A percentile compares a stretch with the other conserved stretches of the same genome.
phyloP scores from a whole-genome alignment of 2,797 vertebrate genomes.

The Pangasius larnaudii region DNA sequence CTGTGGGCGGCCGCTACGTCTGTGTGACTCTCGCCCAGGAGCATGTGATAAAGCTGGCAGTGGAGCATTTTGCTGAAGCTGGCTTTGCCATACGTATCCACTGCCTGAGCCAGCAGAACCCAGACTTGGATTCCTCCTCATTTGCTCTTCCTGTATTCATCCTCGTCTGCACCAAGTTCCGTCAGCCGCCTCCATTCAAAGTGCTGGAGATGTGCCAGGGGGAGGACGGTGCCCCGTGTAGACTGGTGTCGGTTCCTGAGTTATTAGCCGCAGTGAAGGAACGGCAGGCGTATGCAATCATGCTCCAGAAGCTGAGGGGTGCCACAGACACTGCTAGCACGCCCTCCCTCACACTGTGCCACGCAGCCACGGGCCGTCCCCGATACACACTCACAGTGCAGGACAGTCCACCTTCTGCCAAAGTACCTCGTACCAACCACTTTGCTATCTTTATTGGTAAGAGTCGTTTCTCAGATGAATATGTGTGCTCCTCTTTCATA shows the following conservation, averaged over 20 bases:
- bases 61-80: constrained; percentile 85
- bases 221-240: constrained; percentile 74
- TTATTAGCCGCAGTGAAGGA: constrained; percentile 85
- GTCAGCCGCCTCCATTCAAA: constrained; percentile 74
- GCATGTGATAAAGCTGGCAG: constrained; percentile 84
- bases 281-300: constrained; percentile 86
- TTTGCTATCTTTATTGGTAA: constrained; percentile 98
- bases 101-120: constrained; percentile 75
- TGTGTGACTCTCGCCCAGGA: constrained; percentile 93
- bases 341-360: constrained; percentile 83
- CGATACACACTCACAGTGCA: constrained; percentile 91
- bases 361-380: constrained; percentile 77
- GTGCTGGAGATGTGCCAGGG: constrained; percentile 79
- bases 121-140: constrained; percentile 64
- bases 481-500: background rate
- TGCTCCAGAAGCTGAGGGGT: constrained; percentile 85
- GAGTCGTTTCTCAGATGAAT: constrained; percentile 39
- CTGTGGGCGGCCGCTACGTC: constrained; percentile 90
- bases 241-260: constrained; percentile 72
- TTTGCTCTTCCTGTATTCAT: constrained; percentile 90
- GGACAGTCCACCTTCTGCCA: constrained; percentile 80
- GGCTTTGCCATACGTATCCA: constrained; percentile 93
- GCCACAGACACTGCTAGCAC: constrained; percentile 70
- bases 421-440: constrained; percentile 81
- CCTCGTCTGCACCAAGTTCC: constrained; percentile 93